Evolutionary conservation across 1,140 invertebrate species (phyloP), one percentile per base, ranked within the genome.

Genomic region (Panagrolaimus sp.): DNA sequence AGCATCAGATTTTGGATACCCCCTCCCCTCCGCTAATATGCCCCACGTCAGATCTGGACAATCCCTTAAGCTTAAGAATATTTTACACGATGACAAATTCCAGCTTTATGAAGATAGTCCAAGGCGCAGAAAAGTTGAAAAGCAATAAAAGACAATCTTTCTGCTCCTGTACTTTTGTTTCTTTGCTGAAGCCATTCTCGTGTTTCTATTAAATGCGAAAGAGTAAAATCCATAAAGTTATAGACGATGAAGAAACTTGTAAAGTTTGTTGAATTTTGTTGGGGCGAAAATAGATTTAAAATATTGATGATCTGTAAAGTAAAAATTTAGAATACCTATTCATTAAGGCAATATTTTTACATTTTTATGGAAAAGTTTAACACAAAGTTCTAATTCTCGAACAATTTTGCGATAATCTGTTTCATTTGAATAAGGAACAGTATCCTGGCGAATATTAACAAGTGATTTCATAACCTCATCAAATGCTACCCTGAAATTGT

Each of bases 91-190:
- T 58, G 52, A 58, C 21, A 21, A 58, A 58, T 58, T 10, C 21
- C 28, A 58, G 52, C 52, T 26, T 21, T 21, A 21, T 58, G 52
- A 8, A 58, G 28, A 58, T 58, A 58, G 10, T 28, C 28, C 14
- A 58, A 10, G 12, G 52, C 52, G 17, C 52, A 58, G 17, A 58
- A 58, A n/a, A 58, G 52, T 58, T 58, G 52, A 58, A 26, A 58
- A n/a, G 52, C 52, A n/a, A 58, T 58, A 17, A 58, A 58, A 0
- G 52, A 58, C 12, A 58, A 58, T 21, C 52, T 21, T 58, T 58
- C 21, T 26, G 52, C 52, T 21, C 52, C 52, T n/a, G 52, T n/a
- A 8, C 10, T 26, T 10, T 28, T 28, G 3, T 28, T 28, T 58
- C 28, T 58, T 12, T n/a, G 28, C 10, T 58, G 21, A 21, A 58